phyloP scores from a whole-genome alignment of 1,140 invertebrate species.

The Triops longicaudatus region DNA sequence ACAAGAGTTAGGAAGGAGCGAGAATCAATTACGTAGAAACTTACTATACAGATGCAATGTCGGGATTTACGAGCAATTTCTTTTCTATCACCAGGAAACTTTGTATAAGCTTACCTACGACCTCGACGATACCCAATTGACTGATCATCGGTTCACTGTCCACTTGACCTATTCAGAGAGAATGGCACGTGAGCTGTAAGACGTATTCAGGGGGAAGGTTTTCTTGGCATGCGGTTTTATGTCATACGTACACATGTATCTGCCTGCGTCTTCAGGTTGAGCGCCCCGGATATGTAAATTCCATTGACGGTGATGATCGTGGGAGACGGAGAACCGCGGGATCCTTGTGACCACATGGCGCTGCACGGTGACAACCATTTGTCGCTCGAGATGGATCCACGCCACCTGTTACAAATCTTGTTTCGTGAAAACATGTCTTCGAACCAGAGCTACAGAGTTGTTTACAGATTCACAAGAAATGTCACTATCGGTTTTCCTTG shows the following conservation, averaged over 20 bases:
- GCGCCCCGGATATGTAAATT: constrained; percentile 68
- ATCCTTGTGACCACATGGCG: constrained; percentile 79
- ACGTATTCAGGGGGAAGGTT: not conserved
- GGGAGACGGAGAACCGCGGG: constrained; percentile 74
- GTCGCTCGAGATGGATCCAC: constrained; percentile 88
- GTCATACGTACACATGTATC: constrained; percentile 30
- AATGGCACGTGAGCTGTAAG: constrained; percentile 17
- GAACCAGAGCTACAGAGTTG: no score
- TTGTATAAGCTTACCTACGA: constrained; percentile 66
- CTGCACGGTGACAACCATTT: constrained; percentile 86
- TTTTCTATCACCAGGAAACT: not conserved
- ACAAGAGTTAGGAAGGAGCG: not conserved
- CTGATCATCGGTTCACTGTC: constrained; percentile 95
- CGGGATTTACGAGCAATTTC: not conserved
- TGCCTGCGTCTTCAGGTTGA: constrained; percentile 31
- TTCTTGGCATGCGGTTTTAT: not conserved
- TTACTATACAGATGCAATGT: not conserved
- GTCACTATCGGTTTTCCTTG: no score
- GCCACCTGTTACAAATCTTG: constrained; percentile 52
- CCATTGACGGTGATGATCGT: constrained; percentile 87
- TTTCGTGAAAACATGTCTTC: no score
- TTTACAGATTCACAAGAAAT: no score
- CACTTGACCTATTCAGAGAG: constrained; percentile 50
- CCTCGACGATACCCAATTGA: constrained; percentile 85
- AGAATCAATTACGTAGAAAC: constrained; percentile 12